These are phyloP conservation scores for Drosophila affinis DNA, from an alignment of 2,888 invertebrate genomes.

Conservation along the genomic window DNA sequence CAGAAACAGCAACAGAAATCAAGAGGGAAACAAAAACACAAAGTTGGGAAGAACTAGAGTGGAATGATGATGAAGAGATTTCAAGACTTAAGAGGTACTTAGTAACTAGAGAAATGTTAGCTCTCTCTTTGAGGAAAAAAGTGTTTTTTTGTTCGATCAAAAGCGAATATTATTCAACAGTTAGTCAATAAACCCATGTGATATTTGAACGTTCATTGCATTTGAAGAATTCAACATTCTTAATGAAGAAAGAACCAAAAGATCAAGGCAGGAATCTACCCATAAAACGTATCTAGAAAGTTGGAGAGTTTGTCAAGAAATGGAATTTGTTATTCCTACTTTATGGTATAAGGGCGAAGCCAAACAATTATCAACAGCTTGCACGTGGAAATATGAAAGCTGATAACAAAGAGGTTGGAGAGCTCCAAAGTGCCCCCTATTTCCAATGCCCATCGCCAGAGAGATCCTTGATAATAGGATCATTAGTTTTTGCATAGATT, in stretches of 20 bases:
- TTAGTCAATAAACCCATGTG: too few relatives aligned
- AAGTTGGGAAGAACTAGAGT: slow-evolving; percentile 19
- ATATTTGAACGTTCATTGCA: neutral
- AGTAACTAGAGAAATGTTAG: neutral
- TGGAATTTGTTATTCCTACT: neutral
- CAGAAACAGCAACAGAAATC: slow-evolving; percentile 34
- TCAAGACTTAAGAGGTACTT: slow-evolving; percentile 13
- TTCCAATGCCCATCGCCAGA: too few relatives aligned
- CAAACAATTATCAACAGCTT: neutral
- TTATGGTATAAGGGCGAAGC: neutral
- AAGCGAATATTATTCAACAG: too few relatives aligned
- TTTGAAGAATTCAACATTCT: neutral
- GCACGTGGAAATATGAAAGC: neutral
- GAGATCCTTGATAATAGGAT: neutral
- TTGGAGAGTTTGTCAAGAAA: neutral
- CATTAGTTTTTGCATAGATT: neutral
- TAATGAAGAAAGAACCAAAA: too few relatives aligned
- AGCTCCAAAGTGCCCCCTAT: too few relatives aligned
- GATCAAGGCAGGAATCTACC: neutral
- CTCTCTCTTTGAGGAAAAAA: neutral
- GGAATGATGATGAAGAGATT: slow-evolving; percentile 10
- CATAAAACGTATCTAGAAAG: neutral
- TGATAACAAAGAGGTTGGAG: neutral
- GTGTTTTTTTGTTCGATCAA: too few relatives aligned
- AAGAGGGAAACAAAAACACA: neutral